Base-by-base conservation (phyloP, 1,140 invertebrate genomes). In the Heterodera schachtii region DNA sequence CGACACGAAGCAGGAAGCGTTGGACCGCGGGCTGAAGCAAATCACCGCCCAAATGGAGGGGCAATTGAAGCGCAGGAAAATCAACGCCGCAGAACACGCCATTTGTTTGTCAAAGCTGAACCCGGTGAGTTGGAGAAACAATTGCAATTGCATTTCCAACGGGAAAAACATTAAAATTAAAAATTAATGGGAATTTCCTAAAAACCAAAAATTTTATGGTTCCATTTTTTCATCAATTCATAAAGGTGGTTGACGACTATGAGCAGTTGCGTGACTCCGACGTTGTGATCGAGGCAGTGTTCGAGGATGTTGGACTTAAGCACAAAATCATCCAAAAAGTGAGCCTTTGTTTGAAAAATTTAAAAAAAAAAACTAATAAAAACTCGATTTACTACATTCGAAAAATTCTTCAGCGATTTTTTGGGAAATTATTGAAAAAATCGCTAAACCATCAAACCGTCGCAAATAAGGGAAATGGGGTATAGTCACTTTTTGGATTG, bases 231-330 rank as follows among this genome's bases (percentile, higher is more conserved):
- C 97, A 79, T 92, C 93, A 94, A 84, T 91, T 99, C 5, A 99
- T 5, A 46, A 92, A 94, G 41, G 95, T 96, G 6, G 90, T 97
- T 31, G 92, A 93, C 69, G 77, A 70, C 16, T 99, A 98, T 90
- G 92, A 93, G n/a, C 92, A 93, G 75, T 96, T 99, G 86, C 94
- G 94, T 85, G 93, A 94, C 80, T 93, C 93, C 74, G 97, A 99
- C 91, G 94, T 99, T 89, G 94, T 99, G 0, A 97, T 99, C 87
- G 98, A 99, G 92, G 98, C 98, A 76, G 97, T 99, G 5, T 99
- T 99, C 91, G 98, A 99, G 91, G 95, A 99, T 91, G 91, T 99
- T 70, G 93, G 93, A 79, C 93, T 98, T 73, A 99, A 99, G 91
- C 98, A 99, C 90, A 94, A 94, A 91, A 96, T 99, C 13, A 94